Conservation (phyloP, 2,113 vertebrate species). For the Alaudala cheleensis region DNA sequence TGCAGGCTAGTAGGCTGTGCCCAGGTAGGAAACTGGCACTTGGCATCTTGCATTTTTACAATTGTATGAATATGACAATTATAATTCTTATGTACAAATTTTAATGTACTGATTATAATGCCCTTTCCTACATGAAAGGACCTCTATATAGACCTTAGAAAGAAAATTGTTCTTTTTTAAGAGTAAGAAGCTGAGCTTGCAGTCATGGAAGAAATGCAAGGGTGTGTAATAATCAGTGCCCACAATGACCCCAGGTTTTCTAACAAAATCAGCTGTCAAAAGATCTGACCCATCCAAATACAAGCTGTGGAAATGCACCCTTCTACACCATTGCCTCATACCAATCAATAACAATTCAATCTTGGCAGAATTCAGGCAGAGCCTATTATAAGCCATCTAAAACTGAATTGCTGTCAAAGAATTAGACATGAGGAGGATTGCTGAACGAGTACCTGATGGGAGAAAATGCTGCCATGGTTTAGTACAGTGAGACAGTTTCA, state of each 20-base stretch:
- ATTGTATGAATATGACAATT: not conserved
- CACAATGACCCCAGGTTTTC: conserved; percentile 21
- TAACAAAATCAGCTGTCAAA: conserved; percentile 58
- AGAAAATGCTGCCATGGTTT: conserved; percentile 6
- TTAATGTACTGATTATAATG: not conserved
- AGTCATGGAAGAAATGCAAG: conserved; percentile 17
- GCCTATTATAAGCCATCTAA: conserved; percentile 12
- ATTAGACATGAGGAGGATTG: conserved; percentile 19
- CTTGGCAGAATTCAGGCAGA: conserved; percentile 48
- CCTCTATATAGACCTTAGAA: not conserved
- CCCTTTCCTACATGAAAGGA: not conserved
- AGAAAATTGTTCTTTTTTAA: not conserved
- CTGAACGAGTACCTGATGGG: not conserved
- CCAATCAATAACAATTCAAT: conserved; percentile 57
- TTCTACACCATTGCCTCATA: conserved; percentile 43
- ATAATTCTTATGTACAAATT: not conserved
- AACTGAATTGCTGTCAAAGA: conserved; percentile 52
- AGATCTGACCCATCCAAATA: conserved; percentile 42
- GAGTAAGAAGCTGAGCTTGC: conserved; percentile 33
- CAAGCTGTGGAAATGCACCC: conserved; percentile 41
- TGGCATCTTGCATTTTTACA: not conserved
- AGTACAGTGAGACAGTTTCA: not conserved
- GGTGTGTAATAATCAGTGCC: conserved; percentile 39
- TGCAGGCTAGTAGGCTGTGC: not conserved
- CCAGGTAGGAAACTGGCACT: not conserved